phyloP scores from a whole-genome alignment of 2,888 invertebrate species.

The Andrena praecox region DNA sequence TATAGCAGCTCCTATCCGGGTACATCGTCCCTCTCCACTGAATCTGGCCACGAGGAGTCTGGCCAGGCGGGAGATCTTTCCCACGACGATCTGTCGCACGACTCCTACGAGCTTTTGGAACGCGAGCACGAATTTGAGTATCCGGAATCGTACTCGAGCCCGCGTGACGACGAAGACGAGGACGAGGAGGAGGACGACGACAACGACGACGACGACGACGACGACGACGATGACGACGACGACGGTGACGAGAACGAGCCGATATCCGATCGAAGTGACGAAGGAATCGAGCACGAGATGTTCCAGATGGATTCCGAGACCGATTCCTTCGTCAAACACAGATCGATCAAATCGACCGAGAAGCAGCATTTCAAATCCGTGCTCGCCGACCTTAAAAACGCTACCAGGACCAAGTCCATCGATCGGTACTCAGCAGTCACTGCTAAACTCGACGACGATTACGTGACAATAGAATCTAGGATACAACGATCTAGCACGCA shows the following conservation, averaged over 20 bases:
- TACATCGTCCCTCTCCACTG: conserved; percentile 89
- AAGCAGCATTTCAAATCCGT: conserved; percentile 80
- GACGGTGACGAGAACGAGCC: conserved; percentile 69
- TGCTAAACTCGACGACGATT: conserved; percentile 65
- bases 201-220: conserved; percentile 1
- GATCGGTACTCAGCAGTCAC: conserved; percentile 79
- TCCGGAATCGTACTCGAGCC: conserved; percentile 83
- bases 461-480: conserved; percentile 79
- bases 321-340: conserved; percentile 83
- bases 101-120: conserved; percentile 94
- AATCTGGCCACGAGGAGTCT: conserved; percentile 87
- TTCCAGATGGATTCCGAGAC: conserved; percentile 89
- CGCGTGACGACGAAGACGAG: conserved; percentile 74
- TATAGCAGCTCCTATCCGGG: conserved; percentile 96
- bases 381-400: conserved; percentile 78
- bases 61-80: conserved; percentile 89
- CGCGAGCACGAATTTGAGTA: conserved; percentile 86
- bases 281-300: conserved; percentile 89
- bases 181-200: conserved; percentile 24
- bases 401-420: conserved; percentile 72
- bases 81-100: conserved; percentile 94
- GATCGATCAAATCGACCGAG: conserved; percentile 77
- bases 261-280: conserved; percentile 82
- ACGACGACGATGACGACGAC: conserved; percentile 1
- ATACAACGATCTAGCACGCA: conserved; percentile 81